Base-by-base conservation (phyloP, 1,140 invertebrate species). In the Ephestia elutella region DNA sequence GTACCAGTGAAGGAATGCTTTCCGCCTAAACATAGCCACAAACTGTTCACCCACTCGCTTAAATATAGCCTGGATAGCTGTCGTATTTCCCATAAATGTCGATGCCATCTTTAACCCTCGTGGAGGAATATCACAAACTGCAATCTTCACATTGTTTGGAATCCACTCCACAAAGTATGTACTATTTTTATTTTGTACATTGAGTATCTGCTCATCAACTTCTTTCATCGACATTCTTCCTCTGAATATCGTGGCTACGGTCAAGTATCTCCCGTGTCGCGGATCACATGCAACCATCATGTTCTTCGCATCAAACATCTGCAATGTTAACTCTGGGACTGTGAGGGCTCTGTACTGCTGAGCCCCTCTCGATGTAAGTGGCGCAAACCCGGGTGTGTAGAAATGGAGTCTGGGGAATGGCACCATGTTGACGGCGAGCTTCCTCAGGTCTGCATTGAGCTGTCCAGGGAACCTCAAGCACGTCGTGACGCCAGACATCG, bases 271-370 rank as follows among this genome's bases (percentile, higher is more conserved):
- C 32, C 96, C 97, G 80, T 97, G 96, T 72, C 96, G 91, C 54
- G 96, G 95, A 80, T 98, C 96, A 78, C 97, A 98, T n/a, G 97
- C 97, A 17, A 96, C 96, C 97, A 98, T 98, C 97, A 98, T 98
- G 78, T 96, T 95, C 88, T 94, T 94, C 10, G 93, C 93, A 67
- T 95, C 95, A 87, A 97, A 95, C 96, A 98, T 96, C 83, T 97
- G 96, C 75, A 96, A 92, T 5, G 95, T 96, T 18, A 98, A 87
- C 82, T 97, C 96, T 19, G 96, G 94, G 0, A 98, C 97, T 8
- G 96, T 95, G 1, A 96, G 87, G 0, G 95, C 94, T 60, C 94
- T 90, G 87, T 97, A 97, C 60, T 96, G 95, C 73, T 96, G 95
- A 66, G 92, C 93, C 11, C 95, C 93, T 66, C 96, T 92, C 48